Base-by-base conservation (phyloP, 2,888 invertebrate genomes). In the Habroteleia sp. region DNA sequence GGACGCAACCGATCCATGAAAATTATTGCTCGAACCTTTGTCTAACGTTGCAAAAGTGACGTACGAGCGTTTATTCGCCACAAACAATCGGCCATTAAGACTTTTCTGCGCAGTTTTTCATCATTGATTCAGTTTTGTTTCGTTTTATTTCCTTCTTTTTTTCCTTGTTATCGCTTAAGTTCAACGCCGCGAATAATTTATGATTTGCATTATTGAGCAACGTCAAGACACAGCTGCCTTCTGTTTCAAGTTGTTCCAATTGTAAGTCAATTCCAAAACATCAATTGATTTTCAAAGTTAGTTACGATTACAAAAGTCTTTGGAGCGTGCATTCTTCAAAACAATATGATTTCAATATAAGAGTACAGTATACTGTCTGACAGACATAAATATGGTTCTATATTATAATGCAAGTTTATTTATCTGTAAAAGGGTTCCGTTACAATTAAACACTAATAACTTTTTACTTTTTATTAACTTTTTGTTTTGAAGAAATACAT, bases 1-100 rank as follows among this genome's bases (percentile, higher is more conserved):
- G 41, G 29, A 52, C 58, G 68, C 35, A 48, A 33, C 58, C 48
- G 50, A 60, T 69, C 69, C 69, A 10, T 62, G 37, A 69, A 69
- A 60, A 62, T 69, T 37, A 62, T 39, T 35, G 54, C 31, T 16
- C 25, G n/a, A 41, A 65, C 66, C 66, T 66, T 54, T 62, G 62
- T 69, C 42, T 50, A 17, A n/a, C 42, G 23, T 23, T 23, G 17
- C 17, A 25, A 48, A 48, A 48, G 4, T 42, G 42, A 56, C 20
- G 10, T 10, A 35, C 39, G 31, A 39, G 16, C 54, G 8, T 23
- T 25, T 13, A 35, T 33, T 17, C 41, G 46, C 27, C 14, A 50
- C n/a, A 42, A 39, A 69, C 69, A 41, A 35, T 52, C 60, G 58
- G 11, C 27, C 39, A 29, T 69, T 44, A 52, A 33, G 35, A 35